These are phyloP conservation scores for Formica exsecta DNA, from an alignment of 1,140 invertebrate species.

Conservation along the genomic window DNA sequence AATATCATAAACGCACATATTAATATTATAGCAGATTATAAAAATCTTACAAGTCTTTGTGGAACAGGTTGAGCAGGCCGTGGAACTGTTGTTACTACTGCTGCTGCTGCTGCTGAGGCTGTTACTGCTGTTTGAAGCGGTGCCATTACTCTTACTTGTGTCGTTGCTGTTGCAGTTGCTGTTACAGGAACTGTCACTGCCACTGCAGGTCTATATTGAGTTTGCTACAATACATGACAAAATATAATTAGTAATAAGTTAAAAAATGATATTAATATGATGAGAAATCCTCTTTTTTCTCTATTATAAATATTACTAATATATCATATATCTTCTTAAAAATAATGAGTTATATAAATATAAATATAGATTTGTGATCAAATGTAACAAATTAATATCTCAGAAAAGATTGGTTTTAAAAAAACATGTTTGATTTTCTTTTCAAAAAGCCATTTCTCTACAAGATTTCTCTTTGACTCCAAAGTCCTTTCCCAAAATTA, in stretches of 20 bases:
- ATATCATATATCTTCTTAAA: constrained; percentile 10
- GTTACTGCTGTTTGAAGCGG: constrained; percentile 82
- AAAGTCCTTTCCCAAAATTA: background rate
- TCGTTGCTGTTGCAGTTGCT: constrained; percentile 83
- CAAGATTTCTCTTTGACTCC: background rate
- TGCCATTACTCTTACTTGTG: constrained; percentile 88
- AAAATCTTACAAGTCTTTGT: constrained; percentile 83
- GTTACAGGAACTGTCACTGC: constrained; percentile 78
- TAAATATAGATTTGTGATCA: background rate
- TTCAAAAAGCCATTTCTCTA: background rate
- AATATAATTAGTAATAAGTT: constrained; percentile 4
- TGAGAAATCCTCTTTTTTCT: background rate
- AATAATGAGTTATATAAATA: constrained; percentile 25
- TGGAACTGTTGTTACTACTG: constrained; percentile 82
- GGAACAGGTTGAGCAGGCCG: constrained; percentile 84
- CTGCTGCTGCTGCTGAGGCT: constrained; percentile 85
- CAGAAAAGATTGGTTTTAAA: constrained; percentile 5
- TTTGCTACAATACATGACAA: constrained; percentile 72
- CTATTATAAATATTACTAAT: background rate
- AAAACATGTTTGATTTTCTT: background rate
- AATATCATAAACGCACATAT: too few relatives aligned
- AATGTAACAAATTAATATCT: background rate
- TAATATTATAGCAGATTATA: too few relatives aligned
- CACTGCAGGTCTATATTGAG: constrained; percentile 82
- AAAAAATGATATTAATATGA: background rate